phyloP scores from a whole-genome alignment of 2,797 vertebrate genomes.

The Acanthurus tractus region DNA sequence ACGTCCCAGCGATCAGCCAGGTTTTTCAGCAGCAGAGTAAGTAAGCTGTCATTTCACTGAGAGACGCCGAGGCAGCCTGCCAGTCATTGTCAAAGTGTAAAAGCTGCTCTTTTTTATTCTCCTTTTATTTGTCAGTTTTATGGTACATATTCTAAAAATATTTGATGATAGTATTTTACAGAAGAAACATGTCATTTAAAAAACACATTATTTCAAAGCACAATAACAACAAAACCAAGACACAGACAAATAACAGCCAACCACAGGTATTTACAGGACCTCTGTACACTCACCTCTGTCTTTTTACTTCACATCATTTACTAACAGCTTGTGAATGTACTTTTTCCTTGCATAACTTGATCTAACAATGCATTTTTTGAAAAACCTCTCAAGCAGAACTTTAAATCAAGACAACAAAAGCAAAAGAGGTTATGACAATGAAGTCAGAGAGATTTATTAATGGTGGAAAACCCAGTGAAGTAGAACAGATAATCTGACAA shows the following conservation, averaged over 20 bases:
- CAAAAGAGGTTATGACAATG: background rate
- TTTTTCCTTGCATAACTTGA: background rate
- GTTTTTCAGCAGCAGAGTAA: no score
- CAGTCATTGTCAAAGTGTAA: no score
- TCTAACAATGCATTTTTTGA: background rate
- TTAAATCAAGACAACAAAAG: constrained; percentile 7
- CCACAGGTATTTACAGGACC: no score
- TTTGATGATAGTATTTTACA: no score
- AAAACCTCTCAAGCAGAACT: background rate
- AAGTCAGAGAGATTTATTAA: background rate
- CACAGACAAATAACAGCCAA: no score
- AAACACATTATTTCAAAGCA: no score
- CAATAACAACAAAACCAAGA: no score
- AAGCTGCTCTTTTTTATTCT: no score
- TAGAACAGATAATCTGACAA: background rate
- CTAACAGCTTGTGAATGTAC: background rate
- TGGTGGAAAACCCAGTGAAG: background rate
- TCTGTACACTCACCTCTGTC: background rate
- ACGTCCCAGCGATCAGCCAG: background rate
- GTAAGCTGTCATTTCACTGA: no score
- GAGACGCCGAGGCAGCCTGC: no score
- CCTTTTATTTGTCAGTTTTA: background rate
- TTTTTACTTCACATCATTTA: background rate
- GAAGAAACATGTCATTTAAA: no score
- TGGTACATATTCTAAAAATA: no score